Conservation (phyloP, 2,888 invertebrate genomes). For the Clepsis dumicolana region DNA sequence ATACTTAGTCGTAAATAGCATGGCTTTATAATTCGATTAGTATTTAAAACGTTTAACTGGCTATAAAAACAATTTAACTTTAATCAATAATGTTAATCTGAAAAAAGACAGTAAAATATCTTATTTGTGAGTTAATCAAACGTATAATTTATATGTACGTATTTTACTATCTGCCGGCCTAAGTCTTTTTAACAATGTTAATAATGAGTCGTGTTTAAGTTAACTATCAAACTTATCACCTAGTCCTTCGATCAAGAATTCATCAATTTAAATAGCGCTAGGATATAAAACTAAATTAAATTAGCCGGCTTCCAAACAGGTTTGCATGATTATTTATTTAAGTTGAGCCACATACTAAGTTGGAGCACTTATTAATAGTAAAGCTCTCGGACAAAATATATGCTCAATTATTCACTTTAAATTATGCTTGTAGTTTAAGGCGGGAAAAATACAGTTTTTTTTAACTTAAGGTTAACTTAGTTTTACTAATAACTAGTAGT, state of each 20-base stretch:
- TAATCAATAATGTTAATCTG: neutral
- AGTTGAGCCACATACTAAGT: neutral
- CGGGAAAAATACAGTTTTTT: neutral
- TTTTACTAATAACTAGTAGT: too few relatives aligned
- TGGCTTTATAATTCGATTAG: neutral
- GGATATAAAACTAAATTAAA: constrained; percentile 15
- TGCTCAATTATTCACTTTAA: neutral
- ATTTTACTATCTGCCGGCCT: neutral
- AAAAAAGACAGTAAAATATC: neutral
- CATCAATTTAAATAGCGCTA: constrained; percentile 12
- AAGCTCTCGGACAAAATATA: neutral
- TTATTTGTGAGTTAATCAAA: neutral
- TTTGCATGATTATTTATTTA: constrained; percentile 7
- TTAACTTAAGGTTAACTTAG: too few relatives aligned
- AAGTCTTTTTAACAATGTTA: neutral
- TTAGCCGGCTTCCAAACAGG: neutral
- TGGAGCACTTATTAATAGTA: neutral
- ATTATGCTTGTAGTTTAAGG: neutral
- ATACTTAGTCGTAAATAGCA: neutral
- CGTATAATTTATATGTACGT: neutral
- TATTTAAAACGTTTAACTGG: neutral
- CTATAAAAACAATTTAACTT: too few relatives aligned
- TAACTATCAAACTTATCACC: neutral
- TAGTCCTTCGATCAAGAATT: constrained; percentile 10
- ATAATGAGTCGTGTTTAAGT: neutral